A percentile compares a stretch with the other conserved stretches of the same genome.
Conservation (phyloP, 2,888 invertebrate species). For the Orthonychiurus folsomi region DNA sequence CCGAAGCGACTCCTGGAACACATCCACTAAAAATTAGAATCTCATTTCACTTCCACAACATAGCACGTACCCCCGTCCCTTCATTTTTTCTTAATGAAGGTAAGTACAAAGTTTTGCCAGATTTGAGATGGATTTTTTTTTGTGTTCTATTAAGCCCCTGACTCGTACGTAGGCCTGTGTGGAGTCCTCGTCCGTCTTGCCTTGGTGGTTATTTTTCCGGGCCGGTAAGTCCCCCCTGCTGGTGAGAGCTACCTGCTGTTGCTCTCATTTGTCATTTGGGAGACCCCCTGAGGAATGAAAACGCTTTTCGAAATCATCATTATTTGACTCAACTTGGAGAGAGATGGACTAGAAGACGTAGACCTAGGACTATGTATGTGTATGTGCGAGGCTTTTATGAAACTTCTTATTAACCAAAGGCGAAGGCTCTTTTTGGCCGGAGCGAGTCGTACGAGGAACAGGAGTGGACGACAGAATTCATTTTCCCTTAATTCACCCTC, state of each 20-base stretch:
- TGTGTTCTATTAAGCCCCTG: background rate
- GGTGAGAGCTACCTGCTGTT: constrained; percentile 37
- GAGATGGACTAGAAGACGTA: background rate
- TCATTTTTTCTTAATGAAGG: background rate
- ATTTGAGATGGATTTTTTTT: constrained; percentile 25
- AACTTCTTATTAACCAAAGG: constrained; percentile 1
- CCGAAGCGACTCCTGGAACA: no score
- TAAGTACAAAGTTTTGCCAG: constrained; percentile 18
- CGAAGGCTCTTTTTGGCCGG: no score
- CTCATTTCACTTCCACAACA: no score
- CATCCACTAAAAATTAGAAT: no score
- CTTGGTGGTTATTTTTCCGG: constrained; percentile 28
- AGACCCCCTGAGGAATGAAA: constrained; percentile 25
- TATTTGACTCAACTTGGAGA: constrained; percentile 6
- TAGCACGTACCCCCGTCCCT: background rate
- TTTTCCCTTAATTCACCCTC: constrained; percentile 25
- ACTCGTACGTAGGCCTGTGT: background rate
- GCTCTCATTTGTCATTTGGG: constrained; percentile 33
- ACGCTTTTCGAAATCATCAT: constrained; percentile 30
- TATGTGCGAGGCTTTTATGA: no score
- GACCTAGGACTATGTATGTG: background rate
- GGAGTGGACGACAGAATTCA: constrained; percentile 12
- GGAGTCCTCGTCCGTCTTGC: background rate
- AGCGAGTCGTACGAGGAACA: no score
- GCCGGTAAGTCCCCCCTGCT: constrained; percentile 28